These are phyloP conservation scores for Sylvilagus bachmani DNA, from an alignment of 2,113 vertebrate genomes.

Conservation along the genomic window DNA sequence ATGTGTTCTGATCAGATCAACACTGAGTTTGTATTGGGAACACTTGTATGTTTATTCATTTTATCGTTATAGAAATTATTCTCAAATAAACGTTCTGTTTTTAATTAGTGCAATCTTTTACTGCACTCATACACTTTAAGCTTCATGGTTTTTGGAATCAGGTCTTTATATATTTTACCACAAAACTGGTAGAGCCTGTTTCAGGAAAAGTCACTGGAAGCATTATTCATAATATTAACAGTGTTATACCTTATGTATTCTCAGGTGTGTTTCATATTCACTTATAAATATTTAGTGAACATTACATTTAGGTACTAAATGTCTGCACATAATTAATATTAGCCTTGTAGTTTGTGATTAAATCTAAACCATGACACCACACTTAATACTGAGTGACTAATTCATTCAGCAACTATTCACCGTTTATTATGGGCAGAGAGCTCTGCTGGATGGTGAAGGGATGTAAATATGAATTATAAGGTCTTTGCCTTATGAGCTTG, in stretches of 20 bases:
- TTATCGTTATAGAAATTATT: background rate
- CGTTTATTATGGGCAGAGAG: constrained; percentile 36
- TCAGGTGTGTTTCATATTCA: background rate
- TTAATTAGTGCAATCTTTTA: background rate
- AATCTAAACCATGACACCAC: background rate
- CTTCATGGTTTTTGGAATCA: background rate
- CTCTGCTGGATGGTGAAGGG: background rate
- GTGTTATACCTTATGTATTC: background rate
- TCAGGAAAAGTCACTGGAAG: background rate
- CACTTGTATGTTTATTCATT: background rate
- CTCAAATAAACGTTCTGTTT: background rate
- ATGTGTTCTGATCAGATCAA: background rate
- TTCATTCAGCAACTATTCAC: constrained; percentile 19
- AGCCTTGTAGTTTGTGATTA: background rate
- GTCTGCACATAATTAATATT: constrained; percentile 16
- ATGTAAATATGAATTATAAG: constrained; percentile 61
- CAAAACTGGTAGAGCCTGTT: background rate
- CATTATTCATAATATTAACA: background rate
- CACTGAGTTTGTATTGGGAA: background rate
- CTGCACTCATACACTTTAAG: background rate
- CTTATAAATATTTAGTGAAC: constrained; percentile 15
- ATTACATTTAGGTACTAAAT: background rate
- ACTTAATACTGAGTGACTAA: background rate
- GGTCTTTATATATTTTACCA: background rate
- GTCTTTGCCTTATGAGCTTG: constrained; percentile 28